Conservation (phyloP, 2,113 vertebrate genomes). For the Cervus canadensis region DNA sequence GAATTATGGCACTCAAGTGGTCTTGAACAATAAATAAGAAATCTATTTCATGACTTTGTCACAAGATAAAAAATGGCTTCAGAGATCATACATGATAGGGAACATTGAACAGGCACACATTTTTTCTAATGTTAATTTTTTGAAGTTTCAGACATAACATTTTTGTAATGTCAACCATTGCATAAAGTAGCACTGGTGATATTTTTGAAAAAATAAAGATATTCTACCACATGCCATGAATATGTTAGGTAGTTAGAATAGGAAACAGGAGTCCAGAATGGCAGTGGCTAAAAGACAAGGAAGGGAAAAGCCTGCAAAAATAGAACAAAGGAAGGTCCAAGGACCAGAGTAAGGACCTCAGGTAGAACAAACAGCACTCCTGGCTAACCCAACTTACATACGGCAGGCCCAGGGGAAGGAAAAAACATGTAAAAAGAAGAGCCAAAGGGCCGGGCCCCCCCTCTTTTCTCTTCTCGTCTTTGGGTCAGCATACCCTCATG, state of each 20-base stretch:
- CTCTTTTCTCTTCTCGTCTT: not conserved
- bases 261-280: not conserved
- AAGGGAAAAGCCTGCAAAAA: not conserved
- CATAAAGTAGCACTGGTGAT: not conserved
- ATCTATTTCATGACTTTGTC: not conserved
- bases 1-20: not conserved
- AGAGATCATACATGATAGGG: not conserved
- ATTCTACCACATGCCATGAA: not conserved
- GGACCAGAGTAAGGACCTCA: not conserved
- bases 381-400: not conserved
- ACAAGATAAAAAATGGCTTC: not conserved
- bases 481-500: not conserved
- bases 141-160: not conserved
- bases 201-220: slow-evolving; percentile 27
- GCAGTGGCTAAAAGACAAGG: not conserved
- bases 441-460: not conserved
- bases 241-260: not conserved
- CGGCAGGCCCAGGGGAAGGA: not conserved
- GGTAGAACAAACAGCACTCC: not conserved
- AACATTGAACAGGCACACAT: not conserved
- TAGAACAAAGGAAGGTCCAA: not conserved
- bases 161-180: not conserved
- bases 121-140: not conserved
- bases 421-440: not conserved
- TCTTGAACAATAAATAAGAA: slow-evolving; percentile 3